phyloP scores from a whole-genome alignment of 2,888 invertebrate genomes.

The Lasioglossum leucozonium region DNA sequence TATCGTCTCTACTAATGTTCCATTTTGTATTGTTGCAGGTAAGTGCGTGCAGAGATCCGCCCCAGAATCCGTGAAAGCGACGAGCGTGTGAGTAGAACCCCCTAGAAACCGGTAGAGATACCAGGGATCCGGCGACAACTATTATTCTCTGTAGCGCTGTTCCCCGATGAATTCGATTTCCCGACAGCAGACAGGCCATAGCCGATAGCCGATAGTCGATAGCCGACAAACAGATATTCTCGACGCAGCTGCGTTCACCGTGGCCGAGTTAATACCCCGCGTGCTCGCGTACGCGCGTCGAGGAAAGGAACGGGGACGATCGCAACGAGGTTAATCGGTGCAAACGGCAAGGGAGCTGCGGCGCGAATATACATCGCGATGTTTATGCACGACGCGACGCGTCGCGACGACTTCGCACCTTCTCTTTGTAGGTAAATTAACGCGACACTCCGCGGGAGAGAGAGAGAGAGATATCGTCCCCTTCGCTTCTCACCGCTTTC shows the following conservation, averaged over 20 bases:
- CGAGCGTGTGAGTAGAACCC: background rate
- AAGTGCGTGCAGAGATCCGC: background rate
- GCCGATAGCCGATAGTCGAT: background rate
- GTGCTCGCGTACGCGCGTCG: background rate
- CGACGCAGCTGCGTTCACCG: background rate
- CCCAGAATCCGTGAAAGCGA: background rate
- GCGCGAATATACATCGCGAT: slow-evolving; percentile 33
- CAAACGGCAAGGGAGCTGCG: slow-evolving; percentile 24
- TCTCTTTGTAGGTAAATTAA: slow-evolving; percentile 54
- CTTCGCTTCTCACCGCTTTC: background rate
- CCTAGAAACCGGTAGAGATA: background rate
- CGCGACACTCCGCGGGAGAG: slow-evolving; percentile 16
- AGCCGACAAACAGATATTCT: background rate
- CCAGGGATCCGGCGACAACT: background rate
- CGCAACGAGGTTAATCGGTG: slow-evolving; percentile 31
- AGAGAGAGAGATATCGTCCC: background rate
- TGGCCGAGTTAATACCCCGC: background rate
- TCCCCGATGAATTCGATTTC: slow-evolving; percentile 9
- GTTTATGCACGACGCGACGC: background rate
- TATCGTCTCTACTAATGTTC: background rate
- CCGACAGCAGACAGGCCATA: background rate
- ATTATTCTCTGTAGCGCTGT: background rate
- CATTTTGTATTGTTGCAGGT: slow-evolving; percentile 27
- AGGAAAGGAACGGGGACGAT: background rate
- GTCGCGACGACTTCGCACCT: background rate